phyloP scores from a whole-genome alignment of 2,888 invertebrate species.

The Caenorhabditis macrosperma region DNA sequence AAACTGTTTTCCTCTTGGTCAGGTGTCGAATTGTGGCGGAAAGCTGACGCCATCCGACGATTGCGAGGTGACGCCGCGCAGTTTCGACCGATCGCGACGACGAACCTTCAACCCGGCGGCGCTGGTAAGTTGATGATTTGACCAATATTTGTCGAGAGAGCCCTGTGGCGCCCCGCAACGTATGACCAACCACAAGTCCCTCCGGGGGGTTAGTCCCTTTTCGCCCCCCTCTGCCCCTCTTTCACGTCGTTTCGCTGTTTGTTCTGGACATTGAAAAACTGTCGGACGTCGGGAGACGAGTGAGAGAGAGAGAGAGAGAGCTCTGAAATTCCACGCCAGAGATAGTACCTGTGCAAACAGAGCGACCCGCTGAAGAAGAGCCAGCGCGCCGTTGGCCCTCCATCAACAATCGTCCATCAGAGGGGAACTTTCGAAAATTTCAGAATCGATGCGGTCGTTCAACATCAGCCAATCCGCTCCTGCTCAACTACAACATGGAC shows the following conservation, averaged over 20 bases:
- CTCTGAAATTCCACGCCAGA: slow-evolving; percentile 48
- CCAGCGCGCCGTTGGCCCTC: slow-evolving; percentile 34
- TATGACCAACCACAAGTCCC: slow-evolving; percentile 32
- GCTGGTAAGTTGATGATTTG: slow-evolving; percentile 59
- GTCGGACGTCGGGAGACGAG: slow-evolving; percentile 34
- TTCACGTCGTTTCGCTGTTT: slow-evolving; percentile 46
- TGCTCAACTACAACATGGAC: slow-evolving; percentile 70
- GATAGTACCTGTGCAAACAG: slow-evolving; percentile 55
- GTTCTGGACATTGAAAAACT: slow-evolving; percentile 57
- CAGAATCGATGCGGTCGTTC: slow-evolving; percentile 67
- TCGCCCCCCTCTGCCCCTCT: slow-evolving; percentile 16
- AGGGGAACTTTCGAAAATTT: slow-evolving; percentile 26
- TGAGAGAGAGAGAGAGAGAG: too few relatives aligned
- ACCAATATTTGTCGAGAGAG: slow-evolving; percentile 41
- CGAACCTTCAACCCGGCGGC: slow-evolving; percentile 65
- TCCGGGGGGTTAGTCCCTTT: slow-evolving; percentile 30
- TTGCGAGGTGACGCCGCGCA: slow-evolving; percentile 59
- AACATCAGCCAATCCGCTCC: slow-evolving; percentile 66
- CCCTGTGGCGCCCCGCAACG: slow-evolving; percentile 50
- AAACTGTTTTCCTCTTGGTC: slow-evolving; percentile 16
- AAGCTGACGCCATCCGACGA: slow-evolving; percentile 73
- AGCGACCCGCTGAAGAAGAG: slow-evolving; percentile 54
- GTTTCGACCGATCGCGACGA: slow-evolving; percentile 64
- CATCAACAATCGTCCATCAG: slow-evolving; percentile 54
- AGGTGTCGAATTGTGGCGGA: slow-evolving; percentile 71